Percentiles rank a stretch among this genome's conserved stretches.
Conservation (phyloP, 2,797 vertebrate species). For the Gymnopithys bicolor region DNA sequence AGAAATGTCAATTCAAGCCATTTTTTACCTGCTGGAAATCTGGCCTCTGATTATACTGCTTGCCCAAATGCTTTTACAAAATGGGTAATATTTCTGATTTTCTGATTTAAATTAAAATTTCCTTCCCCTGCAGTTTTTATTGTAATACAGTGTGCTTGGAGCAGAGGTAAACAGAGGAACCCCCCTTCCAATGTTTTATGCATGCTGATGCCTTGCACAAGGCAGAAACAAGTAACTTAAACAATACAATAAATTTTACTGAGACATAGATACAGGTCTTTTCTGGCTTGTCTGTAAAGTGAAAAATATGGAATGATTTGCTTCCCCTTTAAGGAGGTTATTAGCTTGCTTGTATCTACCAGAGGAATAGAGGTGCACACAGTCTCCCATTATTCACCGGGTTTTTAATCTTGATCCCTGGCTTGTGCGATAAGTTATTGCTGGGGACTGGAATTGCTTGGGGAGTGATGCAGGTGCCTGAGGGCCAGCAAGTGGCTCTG, state of each 20-base stretch:
- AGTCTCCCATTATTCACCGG: conserved; percentile 64
- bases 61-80: conserved; percentile 21
- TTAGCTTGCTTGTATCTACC: conserved; percentile 71
- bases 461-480: conserved; percentile 68
- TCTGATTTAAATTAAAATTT: conserved; percentile 1
- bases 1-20: neutral
- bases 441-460: conserved; percentile 65
- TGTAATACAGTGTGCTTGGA: neutral
- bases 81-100: neutral
- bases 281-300: conserved; percentile 72
- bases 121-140: neutral
- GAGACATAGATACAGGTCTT: conserved; percentile 54
- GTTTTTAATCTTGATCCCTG: conserved; percentile 75
- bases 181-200: neutral
- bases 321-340: conserved; percentile 73
- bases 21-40: neutral
- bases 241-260: conserved; percentile 71
- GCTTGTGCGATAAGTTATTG: conserved; percentile 53
- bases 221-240: conserved; percentile 72
- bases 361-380: conserved; percentile 48
- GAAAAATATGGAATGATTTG: conserved; percentile 74
- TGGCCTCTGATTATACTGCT: neutral
- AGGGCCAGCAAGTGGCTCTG: conserved; percentile 57
- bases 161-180: neutral
- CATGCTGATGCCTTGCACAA: conserved; percentile 19